Percentiles rank a stretch among this genome's conserved stretches.
Evolutionary conservation across 2,797 vertebrate genomes (phyloP).

Genomic region (Eospalax fontanierii): DNA sequence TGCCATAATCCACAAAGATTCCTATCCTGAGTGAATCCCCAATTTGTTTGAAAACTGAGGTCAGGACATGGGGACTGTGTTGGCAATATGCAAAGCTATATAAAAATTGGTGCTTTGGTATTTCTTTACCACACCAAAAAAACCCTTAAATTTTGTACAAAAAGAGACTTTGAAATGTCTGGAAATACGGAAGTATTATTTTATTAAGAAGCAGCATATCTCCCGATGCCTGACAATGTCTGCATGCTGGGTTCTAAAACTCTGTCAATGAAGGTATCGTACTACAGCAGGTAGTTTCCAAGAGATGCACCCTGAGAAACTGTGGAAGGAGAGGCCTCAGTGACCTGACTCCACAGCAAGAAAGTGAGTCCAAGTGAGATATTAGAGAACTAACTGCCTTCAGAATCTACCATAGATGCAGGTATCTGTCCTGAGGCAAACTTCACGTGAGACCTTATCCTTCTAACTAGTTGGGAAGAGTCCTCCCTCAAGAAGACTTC

Average conservation of each 20-base stretch:
- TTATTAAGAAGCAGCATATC: background rate
- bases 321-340: background rate
- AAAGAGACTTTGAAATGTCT: background rate
- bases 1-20: background rate
- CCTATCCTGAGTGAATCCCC: background rate
- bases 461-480: background rate
- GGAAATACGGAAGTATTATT: background rate
- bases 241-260: background rate
- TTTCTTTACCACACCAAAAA: background rate
- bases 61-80: background rate
- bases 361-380: background rate
- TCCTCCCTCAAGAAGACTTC: background rate
- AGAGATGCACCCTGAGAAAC: background rate
- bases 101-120: background rate
- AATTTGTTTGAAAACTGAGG: constrained; percentile 10
- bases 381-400: background rate
- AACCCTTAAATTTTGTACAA: constrained; percentile 30
- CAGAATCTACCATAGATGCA: background rate
- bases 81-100: background rate
- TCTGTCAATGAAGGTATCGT: background rate
- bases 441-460: background rate
- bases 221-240: background rate
- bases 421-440: background rate
- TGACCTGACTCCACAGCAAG: background rate
- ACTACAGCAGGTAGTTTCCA: background rate